phyloP scores from a whole-genome alignment of 2,113 vertebrate species.

The Daubentonia madagascariensis region DNA sequence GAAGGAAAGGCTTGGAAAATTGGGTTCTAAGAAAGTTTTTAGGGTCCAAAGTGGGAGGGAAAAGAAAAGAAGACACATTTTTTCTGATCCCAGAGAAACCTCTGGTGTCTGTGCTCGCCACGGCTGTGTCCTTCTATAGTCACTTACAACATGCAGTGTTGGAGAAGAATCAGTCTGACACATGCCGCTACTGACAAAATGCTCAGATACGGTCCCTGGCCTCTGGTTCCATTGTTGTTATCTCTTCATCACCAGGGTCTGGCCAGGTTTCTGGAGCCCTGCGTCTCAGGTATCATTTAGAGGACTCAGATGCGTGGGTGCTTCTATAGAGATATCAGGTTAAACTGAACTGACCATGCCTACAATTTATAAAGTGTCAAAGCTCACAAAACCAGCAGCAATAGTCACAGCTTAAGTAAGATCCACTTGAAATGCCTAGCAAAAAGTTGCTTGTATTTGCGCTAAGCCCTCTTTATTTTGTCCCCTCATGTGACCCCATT shows the following conservation, averaged over 20 bases:
- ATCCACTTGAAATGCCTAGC: too few species aligned
- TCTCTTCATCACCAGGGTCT: neutral
- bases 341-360: neutral
- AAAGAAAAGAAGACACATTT: too few species aligned
- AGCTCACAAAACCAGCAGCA: neutral
- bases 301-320: neutral
- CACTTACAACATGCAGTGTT: rapidly evolving
- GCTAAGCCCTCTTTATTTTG: too few species aligned
- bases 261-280: neutral
- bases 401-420: neutral
- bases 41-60: neutral
- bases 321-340: neutral
- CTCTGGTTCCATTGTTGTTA: rapidly evolving
- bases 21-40: neutral
- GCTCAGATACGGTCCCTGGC: rapidly evolving
- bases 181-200: rapidly evolving
- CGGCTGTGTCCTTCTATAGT: neutral
- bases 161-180: rapidly evolving
- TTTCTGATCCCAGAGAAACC: neutral
- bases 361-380: too few species aligned
- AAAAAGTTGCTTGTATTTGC: neutral
- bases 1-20: neutral
- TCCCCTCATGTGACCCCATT: neutral
- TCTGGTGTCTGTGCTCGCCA: neutral
- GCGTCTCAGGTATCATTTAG: neutral